Percentiles rank a stretch among this genome's conserved stretches.
These are phyloP conservation scores for Leucoraja ocellata DNA, from an alignment of 2,797 vertebrate species.

Conservation along the genomic window DNA sequence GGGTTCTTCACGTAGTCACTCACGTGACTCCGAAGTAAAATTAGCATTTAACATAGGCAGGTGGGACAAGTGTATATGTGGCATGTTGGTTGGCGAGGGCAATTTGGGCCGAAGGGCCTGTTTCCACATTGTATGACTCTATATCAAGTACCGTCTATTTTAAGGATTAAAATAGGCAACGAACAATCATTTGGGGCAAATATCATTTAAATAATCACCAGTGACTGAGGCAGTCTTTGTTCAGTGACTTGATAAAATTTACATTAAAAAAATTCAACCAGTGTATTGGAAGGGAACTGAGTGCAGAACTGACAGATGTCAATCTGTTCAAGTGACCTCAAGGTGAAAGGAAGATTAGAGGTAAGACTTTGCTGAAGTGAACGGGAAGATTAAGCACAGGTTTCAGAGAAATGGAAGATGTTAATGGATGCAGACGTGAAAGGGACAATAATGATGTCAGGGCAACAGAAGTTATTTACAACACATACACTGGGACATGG, in stretches of 20 bases:
- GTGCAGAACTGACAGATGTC: not conserved
- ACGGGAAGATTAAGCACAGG: not conserved
- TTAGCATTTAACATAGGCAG: too few species aligned
- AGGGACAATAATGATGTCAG: not conserved
- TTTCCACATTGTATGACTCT: too few species aligned
- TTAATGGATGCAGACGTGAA: not conserved
- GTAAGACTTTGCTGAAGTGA: not conserved
- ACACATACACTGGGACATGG: not conserved
- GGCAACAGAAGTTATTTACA: not conserved
- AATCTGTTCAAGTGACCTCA: not conserved
- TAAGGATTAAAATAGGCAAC: not conserved
- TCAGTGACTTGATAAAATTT: not conserved
- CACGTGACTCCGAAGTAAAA: too few species aligned
- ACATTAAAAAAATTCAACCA: not conserved
- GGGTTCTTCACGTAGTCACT: too few species aligned
- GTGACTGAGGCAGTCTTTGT: not conserved
- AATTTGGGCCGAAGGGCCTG: too few species aligned
- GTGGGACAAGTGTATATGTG: too few species aligned
- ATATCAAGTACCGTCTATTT: not conserved
- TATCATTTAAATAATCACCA: not conserved
- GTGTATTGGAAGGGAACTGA: not conserved
- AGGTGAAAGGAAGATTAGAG: not conserved
- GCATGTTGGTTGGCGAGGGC: too few species aligned
- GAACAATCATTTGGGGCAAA: not conserved
- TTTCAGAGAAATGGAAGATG: too few species aligned